These are phyloP conservation scores for Apogon talboti DNA, from an alignment of 2,797 vertebrate species.

Conservation along the genomic window DNA sequence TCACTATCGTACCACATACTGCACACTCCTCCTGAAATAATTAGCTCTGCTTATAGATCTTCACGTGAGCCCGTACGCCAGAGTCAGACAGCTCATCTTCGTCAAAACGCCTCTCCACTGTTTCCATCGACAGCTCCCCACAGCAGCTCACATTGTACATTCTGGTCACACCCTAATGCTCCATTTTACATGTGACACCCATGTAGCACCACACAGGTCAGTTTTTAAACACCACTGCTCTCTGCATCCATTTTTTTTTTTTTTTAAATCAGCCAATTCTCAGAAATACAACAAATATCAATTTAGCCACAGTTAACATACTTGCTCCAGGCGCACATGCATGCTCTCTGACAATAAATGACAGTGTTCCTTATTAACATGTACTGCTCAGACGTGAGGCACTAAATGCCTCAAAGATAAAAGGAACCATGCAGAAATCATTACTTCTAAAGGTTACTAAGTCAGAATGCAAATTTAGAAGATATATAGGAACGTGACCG, in stretches of 20 bases:
- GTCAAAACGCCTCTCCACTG: slow-evolving; percentile 20
- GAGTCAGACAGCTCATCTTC: slow-evolving; percentile 31
- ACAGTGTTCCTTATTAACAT: slow-evolving; percentile 54
- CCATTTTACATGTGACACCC: slow-evolving; percentile 60
- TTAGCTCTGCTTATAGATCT: slow-evolving; percentile 33
- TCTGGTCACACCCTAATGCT: slow-evolving; percentile 48
- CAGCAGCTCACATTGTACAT: slow-evolving; percentile 22
- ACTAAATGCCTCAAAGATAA: slow-evolving; percentile 51
- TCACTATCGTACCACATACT: slow-evolving; percentile 42
- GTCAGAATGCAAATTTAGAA: slow-evolving; percentile 48
- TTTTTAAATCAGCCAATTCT: slow-evolving; percentile 41
- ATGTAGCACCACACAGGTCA: slow-evolving; percentile 38
- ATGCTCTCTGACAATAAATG: slow-evolving; percentile 50
- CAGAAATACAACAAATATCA: slow-evolving; percentile 37
- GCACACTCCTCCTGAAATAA: slow-evolving; percentile 43
- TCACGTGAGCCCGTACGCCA: slow-evolving; percentile 34
- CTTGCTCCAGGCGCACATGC: slow-evolving; percentile 42
- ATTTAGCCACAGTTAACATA: slow-evolving; percentile 42
- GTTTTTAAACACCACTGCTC: slow-evolving; percentile 29
- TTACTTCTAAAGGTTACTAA: slow-evolving; percentile 48
- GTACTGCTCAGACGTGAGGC: slow-evolving; percentile 30
- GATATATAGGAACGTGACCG: slow-evolving; percentile 22
- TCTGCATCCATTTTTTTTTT: slow-evolving; percentile 37
- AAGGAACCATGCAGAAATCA: slow-evolving; percentile 37
- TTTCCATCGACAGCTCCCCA: slow-evolving; percentile 4